Evolutionary conservation across 2,113 vertebrate species (phyloP).

Genomic region (Lycaon pictus): DNA sequence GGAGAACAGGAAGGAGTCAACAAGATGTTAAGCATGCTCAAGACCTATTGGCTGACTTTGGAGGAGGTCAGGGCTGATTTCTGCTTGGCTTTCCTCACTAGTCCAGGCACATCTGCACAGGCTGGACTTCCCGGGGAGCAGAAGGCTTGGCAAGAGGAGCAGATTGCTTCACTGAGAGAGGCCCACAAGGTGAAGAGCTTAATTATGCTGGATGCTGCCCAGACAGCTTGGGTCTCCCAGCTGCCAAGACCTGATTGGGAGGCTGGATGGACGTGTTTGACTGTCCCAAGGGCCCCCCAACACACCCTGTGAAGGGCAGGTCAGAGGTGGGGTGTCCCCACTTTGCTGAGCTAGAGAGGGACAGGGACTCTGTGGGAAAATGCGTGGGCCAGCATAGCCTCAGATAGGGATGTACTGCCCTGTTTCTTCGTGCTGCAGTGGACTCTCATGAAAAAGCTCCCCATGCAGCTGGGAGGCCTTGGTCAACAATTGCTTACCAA

Average conservation of each 20-base stretch:
- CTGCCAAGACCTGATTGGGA: not conserved
- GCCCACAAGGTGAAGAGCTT: not conserved
- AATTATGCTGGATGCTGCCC: not conserved
- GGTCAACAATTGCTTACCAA: accelerated
- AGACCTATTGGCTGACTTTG: not conserved
- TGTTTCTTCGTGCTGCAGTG: accelerated
- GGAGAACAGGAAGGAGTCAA: not conserved
- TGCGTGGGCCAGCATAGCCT: not conserved
- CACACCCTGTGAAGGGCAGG: not conserved
- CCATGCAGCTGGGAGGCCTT: too few relatives aligned
- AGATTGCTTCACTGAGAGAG: not conserved
- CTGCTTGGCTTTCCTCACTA: not conserved
- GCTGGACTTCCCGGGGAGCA: not conserved
- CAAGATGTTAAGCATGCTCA: not conserved
- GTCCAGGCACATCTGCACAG: not conserved
- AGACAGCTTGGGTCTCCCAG: not conserved
- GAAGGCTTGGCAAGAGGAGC: not conserved
- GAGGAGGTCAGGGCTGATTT: conserved; percentile 24
- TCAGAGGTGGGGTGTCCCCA: not conserved
- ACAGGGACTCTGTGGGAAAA: not conserved
- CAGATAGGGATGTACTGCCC: not conserved
- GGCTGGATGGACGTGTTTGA: not conserved
- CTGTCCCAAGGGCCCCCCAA: not conserved
- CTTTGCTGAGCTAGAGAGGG: not conserved
- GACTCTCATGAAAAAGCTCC: not conserved